Conservation (phyloP, 2,797 vertebrate species). For the Pseudomugil gertrudae region DNA sequence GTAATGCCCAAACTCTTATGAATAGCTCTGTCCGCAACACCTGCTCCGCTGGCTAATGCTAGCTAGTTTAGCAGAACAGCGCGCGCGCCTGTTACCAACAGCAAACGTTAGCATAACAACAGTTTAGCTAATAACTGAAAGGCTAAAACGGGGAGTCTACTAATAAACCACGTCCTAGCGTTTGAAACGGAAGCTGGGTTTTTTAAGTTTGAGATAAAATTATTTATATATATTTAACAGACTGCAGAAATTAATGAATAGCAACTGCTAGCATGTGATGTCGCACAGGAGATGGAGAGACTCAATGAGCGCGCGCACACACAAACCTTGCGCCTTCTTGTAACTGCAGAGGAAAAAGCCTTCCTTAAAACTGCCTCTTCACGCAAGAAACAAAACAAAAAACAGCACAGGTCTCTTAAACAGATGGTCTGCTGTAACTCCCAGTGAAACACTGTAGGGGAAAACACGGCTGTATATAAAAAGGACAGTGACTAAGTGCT, state of each 20-base stretch:
- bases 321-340: constrained; percentile 59
- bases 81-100: constrained; percentile 34
- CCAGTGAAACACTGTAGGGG: background rate
- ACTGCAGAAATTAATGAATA: constrained; percentile 13
- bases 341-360: background rate
- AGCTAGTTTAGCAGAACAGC: constrained; percentile 22
- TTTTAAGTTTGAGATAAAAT: background rate
- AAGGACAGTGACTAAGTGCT: constrained; percentile 48
- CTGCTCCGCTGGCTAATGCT: constrained; percentile 51
- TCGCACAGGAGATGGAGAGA: constrained; percentile 51
- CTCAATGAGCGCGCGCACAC: constrained; percentile 60
- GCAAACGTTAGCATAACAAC: constrained; percentile 40
- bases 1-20: constrained; percentile 31
- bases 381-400: background rate
- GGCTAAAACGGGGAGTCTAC: background rate
- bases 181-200: background rate
- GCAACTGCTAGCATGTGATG: constrained; percentile 49
- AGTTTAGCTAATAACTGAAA: background rate
- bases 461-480: background rate
- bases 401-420: background rate
- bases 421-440: background rate
- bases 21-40: constrained; percentile 51
- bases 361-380: background rate
- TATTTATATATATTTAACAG: background rate
- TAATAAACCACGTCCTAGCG: background rate